These are phyloP conservation scores for Anthopleura xanthogrammica DNA, from an alignment of 92 coral and sea anemone genomes.

Conservation along the genomic window DNA sequence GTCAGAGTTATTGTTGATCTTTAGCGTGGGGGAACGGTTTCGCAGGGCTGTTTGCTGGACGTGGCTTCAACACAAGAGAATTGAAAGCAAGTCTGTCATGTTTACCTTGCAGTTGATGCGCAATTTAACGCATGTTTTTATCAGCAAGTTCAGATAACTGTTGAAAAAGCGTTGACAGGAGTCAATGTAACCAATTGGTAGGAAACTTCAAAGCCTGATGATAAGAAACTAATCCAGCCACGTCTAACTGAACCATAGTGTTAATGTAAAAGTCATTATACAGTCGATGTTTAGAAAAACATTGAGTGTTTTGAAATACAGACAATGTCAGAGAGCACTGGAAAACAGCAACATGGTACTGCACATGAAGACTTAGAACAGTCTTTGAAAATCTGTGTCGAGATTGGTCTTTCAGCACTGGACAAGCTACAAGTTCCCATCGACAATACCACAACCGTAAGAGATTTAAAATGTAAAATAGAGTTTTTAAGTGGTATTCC, in stretches of 20 bases:
- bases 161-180: background rate
- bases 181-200: background rate
- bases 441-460: constrained; percentile 23
- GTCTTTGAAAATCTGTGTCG: background rate
- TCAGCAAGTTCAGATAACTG: background rate
- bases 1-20: constrained; percentile 1
- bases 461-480: constrained; percentile 30
- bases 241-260: constrained; percentile 6
- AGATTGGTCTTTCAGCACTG: constrained; percentile 9
- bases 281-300: background rate
- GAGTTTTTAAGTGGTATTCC: constrained; percentile 61
- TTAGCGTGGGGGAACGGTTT: constrained; percentile 8
- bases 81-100: constrained; percentile 9
- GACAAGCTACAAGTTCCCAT: constrained; percentile 31
- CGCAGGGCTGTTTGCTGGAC: background rate
- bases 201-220: background rate
- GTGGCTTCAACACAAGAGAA: constrained; percentile 8
- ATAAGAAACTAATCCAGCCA: background rate
- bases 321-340: background rate
- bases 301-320: background rate
- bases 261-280: background rate
- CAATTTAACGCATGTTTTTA: background rate
- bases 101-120: constrained; percentile 14
- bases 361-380: background rate
- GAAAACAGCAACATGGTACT: constrained; percentile 5